Conservation (phyloP, 1,140 invertebrate genomes). For the Portunus trituberculatus region DNA sequence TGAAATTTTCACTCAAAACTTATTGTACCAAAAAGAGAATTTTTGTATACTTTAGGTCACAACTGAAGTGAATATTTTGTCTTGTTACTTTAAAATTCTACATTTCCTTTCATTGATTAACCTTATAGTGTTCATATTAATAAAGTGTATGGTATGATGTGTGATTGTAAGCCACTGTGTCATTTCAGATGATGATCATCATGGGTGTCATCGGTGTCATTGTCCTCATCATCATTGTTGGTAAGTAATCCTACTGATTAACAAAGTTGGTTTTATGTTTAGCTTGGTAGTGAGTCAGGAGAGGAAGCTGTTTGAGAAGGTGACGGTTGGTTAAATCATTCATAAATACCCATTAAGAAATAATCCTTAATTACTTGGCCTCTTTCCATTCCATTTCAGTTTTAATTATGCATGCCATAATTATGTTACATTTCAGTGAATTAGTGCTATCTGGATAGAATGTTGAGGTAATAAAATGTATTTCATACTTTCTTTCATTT, state of each 20-base stretch:
- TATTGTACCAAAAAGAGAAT: too few species aligned
- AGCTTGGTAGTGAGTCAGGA: not conserved
- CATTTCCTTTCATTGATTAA: too few species aligned
- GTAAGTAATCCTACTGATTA: slow-evolving; percentile 59
- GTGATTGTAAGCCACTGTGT: not conserved
- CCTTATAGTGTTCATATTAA: too few species aligned
- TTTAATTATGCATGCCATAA: not conserved
- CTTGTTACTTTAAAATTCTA: too few species aligned
- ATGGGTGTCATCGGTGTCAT: slow-evolving; percentile 73
- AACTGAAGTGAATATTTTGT: too few species aligned
- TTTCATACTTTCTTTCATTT: too few species aligned
- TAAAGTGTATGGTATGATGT: too few species aligned
- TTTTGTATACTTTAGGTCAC: too few species aligned
- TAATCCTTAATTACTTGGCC: not conserved
- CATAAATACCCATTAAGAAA: not conserved
- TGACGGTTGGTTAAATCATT: not conserved
- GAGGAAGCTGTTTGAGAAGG: not conserved
- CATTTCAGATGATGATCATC: slow-evolving; percentile 71
- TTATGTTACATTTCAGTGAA: not conserved
- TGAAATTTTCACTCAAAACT: too few species aligned
- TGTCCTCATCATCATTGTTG: slow-evolving; percentile 75
- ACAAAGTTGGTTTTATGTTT: not conserved
- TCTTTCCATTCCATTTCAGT: not conserved
- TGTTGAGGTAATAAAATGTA: not conserved
- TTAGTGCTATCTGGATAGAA: not conserved